These are phyloP conservation scores for Dromas ardeola DNA, from an alignment of 2,113 vertebrate genomes.

Conservation along the genomic window DNA sequence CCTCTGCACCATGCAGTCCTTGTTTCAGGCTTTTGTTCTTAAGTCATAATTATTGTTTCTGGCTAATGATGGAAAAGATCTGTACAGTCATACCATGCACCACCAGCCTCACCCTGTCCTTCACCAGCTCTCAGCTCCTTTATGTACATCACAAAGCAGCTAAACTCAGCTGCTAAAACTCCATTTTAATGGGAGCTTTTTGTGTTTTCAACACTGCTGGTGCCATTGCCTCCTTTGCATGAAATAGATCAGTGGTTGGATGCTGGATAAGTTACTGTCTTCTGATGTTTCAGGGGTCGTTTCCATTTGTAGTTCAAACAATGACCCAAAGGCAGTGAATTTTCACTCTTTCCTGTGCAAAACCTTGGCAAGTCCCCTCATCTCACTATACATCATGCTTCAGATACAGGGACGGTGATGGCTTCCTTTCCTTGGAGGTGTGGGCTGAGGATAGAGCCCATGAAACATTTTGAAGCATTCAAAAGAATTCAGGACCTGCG, in stretches of 20 bases:
- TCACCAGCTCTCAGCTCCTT: not conserved
- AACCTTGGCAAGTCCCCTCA: not conserved
- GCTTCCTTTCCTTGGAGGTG: not conserved
- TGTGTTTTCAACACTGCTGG: not conserved
- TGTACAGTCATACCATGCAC: not conserved
- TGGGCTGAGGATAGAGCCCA: not conserved
- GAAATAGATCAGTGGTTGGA: not conserved
- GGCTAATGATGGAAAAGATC: not conserved
- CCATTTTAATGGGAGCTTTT: not conserved
- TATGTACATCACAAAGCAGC: not conserved
- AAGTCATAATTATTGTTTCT: not conserved
- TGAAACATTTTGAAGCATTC: not conserved
- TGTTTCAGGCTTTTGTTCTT: constrained; percentile 18
- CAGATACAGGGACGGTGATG: not conserved
- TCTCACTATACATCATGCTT: not conserved
- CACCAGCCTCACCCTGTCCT: not conserved
- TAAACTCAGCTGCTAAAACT: not conserved
- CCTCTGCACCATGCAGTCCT: not conserved
- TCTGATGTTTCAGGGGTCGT: not conserved
- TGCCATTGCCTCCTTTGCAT: not conserved
- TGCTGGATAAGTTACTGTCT: not conserved
- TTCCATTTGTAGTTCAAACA: not conserved
- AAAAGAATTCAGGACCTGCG: not conserved
- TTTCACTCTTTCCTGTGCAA: not conserved
- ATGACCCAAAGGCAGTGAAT: not conserved